A percentile compares a stretch with the other conserved stretches of the same genome.
These are phyloP conservation scores for Cirrhinus molitorella DNA, from an alignment of 2,797 vertebrate species.

Conservation along the genomic window DNA sequence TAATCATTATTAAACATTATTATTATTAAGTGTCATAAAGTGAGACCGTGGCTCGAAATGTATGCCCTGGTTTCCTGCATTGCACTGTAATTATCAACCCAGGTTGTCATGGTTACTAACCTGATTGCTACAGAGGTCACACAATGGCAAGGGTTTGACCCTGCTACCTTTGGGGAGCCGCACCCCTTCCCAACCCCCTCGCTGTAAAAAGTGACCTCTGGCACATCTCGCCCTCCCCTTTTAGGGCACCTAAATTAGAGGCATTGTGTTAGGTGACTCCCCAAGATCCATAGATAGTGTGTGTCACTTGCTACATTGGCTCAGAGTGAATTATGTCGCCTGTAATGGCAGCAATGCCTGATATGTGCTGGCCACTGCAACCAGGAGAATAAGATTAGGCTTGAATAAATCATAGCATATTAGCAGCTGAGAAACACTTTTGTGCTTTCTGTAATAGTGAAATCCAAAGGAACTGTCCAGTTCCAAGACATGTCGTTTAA, in stretches of 20 bases:
- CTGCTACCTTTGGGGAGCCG: conserved; percentile 83
- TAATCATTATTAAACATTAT: neutral
- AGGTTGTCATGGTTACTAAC: conserved; percentile 69
- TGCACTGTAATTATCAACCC: conserved; percentile 54
- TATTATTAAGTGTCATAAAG: neutral
- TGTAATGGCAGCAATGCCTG: conserved; percentile 63
- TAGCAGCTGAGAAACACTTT: neutral
- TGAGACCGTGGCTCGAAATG: neutral
- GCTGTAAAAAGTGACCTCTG: conserved; percentile 80
- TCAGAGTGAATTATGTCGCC: conserved; percentile 74
- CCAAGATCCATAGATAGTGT: conserved; percentile 80
- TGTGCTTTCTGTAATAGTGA: conserved; percentile 26
- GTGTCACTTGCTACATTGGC: conserved; percentile 65
- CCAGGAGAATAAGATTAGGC: conserved; percentile 60
- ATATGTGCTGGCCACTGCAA: conserved; percentile 48
- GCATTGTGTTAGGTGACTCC: conserved; percentile 82
- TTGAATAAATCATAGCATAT: conserved; percentile 71
- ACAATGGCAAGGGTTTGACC: conserved; percentile 80
- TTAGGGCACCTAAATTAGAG: conserved; percentile 82
- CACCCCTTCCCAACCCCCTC: conserved; percentile 74
- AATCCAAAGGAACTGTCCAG: neutral
- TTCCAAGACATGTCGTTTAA: neutral
- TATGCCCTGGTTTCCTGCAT: conserved; percentile 20
- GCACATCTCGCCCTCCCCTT: conserved; percentile 74
- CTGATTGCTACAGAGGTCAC: conserved; percentile 80